These are phyloP conservation scores for Tanytarsus gracilentus DNA, from an alignment of 2,888 invertebrate genomes.

Conservation along the genomic window DNA sequence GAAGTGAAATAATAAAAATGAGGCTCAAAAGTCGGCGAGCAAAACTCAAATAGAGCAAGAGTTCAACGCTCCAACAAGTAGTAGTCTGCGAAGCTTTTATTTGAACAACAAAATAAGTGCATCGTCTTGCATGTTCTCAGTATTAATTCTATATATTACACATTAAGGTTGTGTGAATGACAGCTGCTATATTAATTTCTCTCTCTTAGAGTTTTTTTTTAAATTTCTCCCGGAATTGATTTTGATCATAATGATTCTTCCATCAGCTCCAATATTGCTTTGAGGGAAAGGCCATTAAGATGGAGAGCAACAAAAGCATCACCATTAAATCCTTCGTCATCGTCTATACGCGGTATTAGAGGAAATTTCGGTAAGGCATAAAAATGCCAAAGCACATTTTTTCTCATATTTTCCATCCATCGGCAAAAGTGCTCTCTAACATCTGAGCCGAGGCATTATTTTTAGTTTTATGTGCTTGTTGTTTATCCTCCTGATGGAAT, in stretches of 20 bases:
- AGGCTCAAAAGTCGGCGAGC: not conserved
- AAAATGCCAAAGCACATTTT: slow-evolving; percentile 1
- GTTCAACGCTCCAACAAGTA: slow-evolving; percentile 21
- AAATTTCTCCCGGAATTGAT: not conserved
- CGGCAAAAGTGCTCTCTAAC: not conserved
- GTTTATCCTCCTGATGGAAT: slow-evolving; percentile 27
- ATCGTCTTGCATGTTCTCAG: slow-evolving; percentile 1
- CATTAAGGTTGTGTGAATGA: not conserved
- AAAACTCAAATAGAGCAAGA: slow-evolving; percentile 13
- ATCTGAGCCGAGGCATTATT: slow-evolving; percentile 18
- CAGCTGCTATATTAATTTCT: slow-evolving; percentile 1
- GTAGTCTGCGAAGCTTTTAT: not conserved
- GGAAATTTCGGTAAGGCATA: slow-evolving; percentile 3
- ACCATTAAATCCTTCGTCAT: slow-evolving; percentile 3
- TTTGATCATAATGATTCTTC: not conserved
- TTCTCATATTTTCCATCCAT: slow-evolving; percentile 1
- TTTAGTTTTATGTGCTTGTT: slow-evolving; percentile 28
- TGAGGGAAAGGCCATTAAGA: slow-evolving; percentile 2
- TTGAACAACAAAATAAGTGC: slow-evolving; percentile 10
- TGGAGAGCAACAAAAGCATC: too few relatives aligned
- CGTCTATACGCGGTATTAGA: not conserved
- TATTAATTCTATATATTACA: not conserved
- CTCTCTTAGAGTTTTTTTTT: slow-evolving; percentile 2
- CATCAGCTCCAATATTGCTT: not conserved
- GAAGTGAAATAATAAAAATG: not conserved